Evolutionary conservation across 2,113 vertebrate genomes (phyloP).

Genomic region (Capricornis sumatraensis): DNA sequence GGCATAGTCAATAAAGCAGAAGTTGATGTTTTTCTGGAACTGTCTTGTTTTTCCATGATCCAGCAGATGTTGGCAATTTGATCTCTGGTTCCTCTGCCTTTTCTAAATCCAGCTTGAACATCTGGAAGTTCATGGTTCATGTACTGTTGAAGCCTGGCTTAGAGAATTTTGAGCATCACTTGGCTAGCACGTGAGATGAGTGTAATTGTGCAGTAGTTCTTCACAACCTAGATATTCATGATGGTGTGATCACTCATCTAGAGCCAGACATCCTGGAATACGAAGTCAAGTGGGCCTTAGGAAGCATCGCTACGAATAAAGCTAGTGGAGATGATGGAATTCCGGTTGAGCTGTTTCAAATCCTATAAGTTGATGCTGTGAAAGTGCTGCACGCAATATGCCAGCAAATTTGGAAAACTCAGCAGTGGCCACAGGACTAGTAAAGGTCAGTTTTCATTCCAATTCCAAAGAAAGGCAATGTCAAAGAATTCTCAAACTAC

Average conservation of each 20-base stretch:
- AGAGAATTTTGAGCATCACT: not conserved
- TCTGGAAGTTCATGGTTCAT: not conserved
- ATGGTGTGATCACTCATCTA: not conserved
- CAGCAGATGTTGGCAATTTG: not conserved
- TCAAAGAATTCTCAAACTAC: not conserved
- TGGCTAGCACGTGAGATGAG: fast-evolving
- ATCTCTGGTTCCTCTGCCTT: not conserved
- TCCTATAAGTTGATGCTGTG: not conserved
- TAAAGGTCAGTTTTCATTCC: not conserved
- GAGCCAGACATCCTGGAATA: not conserved
- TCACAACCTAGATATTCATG: fast-evolving
- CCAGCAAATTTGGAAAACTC: not conserved
- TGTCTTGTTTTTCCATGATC: not conserved
- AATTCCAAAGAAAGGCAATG: not conserved
- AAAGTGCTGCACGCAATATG: not conserved
- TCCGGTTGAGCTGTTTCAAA: not conserved
- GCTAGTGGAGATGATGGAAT: not conserved
- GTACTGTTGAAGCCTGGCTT: not conserved
- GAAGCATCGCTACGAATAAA: not conserved
- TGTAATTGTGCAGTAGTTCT: not conserved
- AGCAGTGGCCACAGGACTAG: not conserved
- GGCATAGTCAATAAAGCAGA: not conserved
- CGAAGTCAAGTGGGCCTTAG: not conserved
- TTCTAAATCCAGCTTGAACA: not conserved
- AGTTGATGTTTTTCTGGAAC: not conserved